Evolutionary conservation across 2,113 vertebrate species (phyloP), one percentile per base, ranked within the genome.

Genomic region (Beaufortia kweichowensis): DNA sequence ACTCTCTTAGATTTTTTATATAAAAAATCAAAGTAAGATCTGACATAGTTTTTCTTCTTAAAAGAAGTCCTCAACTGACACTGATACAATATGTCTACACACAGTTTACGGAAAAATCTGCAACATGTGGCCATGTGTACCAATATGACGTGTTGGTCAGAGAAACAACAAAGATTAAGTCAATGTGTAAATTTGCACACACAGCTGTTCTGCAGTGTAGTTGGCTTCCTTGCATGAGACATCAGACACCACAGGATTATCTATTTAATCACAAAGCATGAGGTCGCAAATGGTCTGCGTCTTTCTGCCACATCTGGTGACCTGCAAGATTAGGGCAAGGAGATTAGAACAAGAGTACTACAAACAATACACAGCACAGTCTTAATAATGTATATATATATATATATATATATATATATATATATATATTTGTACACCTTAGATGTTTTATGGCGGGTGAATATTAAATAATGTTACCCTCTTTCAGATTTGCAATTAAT

Each of bases 161-260:
- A 74, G 26, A 46, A 9, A 43, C 70, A 74, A 29, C 26, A 74
- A 48, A 59, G 67, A 10, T 48, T 0, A 14, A 70, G 21, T 57
- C 15, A 8, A 59, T 71, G 35, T 48, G 70, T 74, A 61, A 61
- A 74, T 74, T 48, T 61, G 39, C 70, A 26, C 24, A 74, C 70
- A 46, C 69, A 73, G 69, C 69, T 73, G 69, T 73, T 59, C 12
- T 73, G 11, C 24, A 5, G 70, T 61, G 56, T 48, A 57, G 53
- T 39, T 59, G 23, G 28, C 46, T 6, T 69, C 26, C 5, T 1
- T 19, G 7, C 50, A 43, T 3, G 3, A 60, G 53, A 73, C 69
- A 73, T 23, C 55, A 61, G 70, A 9, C 70, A 73, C 57, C 11
- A 24, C 24, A 74, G 70, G 70, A 74, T 74, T 74, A 74, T 74